A percentile compares a stretch with the other conserved stretches of the same genome.
These are phyloP conservation scores for Euwallacea fornicatus DNA, from an alignment of 1,140 invertebrate species.

Conservation along the genomic window DNA sequence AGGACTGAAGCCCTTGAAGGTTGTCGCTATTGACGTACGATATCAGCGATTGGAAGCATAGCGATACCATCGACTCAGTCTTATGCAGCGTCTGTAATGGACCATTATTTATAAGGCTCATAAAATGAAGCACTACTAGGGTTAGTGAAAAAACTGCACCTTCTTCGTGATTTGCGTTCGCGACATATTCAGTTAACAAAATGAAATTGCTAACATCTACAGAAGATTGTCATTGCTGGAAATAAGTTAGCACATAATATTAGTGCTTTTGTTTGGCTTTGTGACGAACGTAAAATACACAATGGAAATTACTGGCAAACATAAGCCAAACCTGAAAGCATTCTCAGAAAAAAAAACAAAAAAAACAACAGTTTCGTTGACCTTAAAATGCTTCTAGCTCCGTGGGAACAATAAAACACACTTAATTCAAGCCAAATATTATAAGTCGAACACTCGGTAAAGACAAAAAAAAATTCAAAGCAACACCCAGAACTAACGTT, in stretches of 20 bases:
- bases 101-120: not conserved
- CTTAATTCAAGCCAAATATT: no score
- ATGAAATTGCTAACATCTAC: not conserved
- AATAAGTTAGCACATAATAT: slow-evolving; percentile 11
- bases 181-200: not conserved
- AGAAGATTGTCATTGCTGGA: slow-evolving; percentile 3
- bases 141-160: slow-evolving; percentile 1
- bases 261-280: slow-evolving; percentile 7
- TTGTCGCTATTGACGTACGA: slow-evolving; percentile 81
- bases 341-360: not conserved
- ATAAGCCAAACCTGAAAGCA: slow-evolving; percentile 4
- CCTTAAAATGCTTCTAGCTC: no score
- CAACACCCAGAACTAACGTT: slow-evolving; percentile 54
- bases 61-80: slow-evolving; percentile 85
- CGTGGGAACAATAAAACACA: no score
- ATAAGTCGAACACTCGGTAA: no score
- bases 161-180: slow-evolving; percentile 15
- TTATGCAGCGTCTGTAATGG: slow-evolving; percentile 61
- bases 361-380: no score
- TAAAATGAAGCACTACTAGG: no score
- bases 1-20: slow-evolving; percentile 73
- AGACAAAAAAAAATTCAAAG: not conserved
- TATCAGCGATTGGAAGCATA: slow-evolving; percentile 74
- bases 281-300: slow-evolving; percentile 10
- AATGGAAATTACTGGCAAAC: slow-evolving; percentile 5